Evolutionary conservation across 2,888 invertebrate species (phyloP).

Genomic region (Drosophila algonquin): DNA sequence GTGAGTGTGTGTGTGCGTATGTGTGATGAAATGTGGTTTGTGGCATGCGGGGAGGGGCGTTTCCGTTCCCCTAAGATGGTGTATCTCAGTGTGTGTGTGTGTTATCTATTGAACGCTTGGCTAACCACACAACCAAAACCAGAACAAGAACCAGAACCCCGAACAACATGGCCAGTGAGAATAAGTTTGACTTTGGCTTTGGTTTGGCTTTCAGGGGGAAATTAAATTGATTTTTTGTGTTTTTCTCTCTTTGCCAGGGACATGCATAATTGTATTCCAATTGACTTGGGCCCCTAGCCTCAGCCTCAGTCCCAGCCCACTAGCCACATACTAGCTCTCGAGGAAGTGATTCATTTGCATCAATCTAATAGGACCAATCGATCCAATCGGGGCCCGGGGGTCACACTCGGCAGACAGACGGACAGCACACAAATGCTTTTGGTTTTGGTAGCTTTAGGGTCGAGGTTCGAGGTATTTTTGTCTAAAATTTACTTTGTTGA

Average conservation of each 20-base stretch:
- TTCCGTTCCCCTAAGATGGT: neutral
- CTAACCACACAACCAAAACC: slow-evolving; percentile 48
- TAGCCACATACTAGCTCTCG: neutral
- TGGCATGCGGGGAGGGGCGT: neutral
- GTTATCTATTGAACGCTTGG: slow-evolving; percentile 67
- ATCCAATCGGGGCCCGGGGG: neutral
- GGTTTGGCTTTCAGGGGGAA: slow-evolving; percentile 24
- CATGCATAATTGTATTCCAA: slow-evolving; percentile 62
- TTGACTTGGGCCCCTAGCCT: slow-evolving; percentile 16
- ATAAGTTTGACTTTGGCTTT: slow-evolving; percentile 25
- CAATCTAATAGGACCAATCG: slow-evolving; percentile 3
- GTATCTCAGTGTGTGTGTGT: slow-evolving; percentile 27
- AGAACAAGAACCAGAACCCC: neutral
- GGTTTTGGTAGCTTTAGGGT: too few relatives aligned
- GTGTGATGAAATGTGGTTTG: slow-evolving; percentile 26
- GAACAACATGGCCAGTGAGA: neutral
- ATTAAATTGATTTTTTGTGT: slow-evolving; percentile 58
- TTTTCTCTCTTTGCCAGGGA: slow-evolving; percentile 6
- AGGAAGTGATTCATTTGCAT: slow-evolving; percentile 34
- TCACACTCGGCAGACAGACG: neutral
- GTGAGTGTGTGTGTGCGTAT: slow-evolving; percentile 49
- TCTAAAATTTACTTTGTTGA: slow-evolving; percentile 4
- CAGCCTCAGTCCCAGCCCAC: too few relatives aligned
- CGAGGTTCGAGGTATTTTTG: neutral
- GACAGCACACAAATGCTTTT: neutral